Conservation (phyloP, 2,888 invertebrate species). For the Hirtodrosophila trivittata region DNA sequence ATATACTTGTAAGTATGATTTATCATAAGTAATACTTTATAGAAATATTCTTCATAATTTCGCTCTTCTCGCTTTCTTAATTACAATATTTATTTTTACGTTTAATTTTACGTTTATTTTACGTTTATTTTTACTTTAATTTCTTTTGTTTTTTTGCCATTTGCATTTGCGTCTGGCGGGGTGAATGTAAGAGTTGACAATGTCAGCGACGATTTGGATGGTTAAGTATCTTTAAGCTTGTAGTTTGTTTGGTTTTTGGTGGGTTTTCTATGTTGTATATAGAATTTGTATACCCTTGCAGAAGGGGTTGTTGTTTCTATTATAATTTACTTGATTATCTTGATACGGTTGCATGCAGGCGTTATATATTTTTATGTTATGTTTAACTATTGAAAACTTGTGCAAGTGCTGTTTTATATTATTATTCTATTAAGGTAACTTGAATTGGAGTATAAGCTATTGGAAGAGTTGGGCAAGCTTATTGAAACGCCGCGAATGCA, state of each 20-base stretch:
- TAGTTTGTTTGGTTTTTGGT: conserved; percentile 1
- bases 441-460: no score
- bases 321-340: no score
- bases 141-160: background rate
- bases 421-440: no score
- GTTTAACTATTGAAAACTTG: no score
- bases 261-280: background rate
- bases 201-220: conserved; percentile 74
- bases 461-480: no score
- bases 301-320: no score
- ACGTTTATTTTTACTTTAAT: background rate
- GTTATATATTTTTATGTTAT: no score
- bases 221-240: background rate
- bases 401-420: no score
- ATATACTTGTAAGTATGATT: conserved; percentile 26
- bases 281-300: no score
- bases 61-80: no score
- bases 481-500: no score
- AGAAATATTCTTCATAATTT: conserved; percentile 24
- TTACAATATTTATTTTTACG: conserved; percentile 42
- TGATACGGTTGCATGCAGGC: no score
- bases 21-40: conserved; percentile 60
- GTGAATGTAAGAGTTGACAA: conserved; percentile 78
- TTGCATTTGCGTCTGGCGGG: conserved; percentile 56
- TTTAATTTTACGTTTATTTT: conserved; percentile 18